phyloP scores from a whole-genome alignment of 2,797 vertebrate species.

The Zenarchopterus dispar region DNA sequence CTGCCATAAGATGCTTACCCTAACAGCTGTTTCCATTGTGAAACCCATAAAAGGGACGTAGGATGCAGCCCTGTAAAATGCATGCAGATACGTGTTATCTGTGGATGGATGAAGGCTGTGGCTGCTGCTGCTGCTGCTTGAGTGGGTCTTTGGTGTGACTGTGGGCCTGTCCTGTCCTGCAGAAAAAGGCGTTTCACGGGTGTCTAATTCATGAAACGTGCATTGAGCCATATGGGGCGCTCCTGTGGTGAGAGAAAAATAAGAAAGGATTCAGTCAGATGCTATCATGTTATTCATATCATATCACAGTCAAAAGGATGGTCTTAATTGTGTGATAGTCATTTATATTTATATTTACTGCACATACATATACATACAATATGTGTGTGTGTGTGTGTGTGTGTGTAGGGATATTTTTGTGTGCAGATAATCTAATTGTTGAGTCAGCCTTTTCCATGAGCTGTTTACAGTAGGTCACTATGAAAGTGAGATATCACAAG shows the following conservation, averaged over 20 bases:
- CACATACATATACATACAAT: too few relatives aligned
- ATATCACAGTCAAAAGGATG: background rate
- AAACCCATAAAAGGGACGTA: conserved; percentile 18
- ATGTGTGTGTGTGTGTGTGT: too few relatives aligned
- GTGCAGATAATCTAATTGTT: background rate
- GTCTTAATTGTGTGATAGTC: too few relatives aligned
- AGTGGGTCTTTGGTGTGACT: conserved; percentile 22
- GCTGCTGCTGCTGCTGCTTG: conserved; percentile 14
- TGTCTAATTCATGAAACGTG: background rate
- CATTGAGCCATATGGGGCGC: conserved; percentile 1
- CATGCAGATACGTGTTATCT: conserved; percentile 1
- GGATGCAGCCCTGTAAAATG: conserved; percentile 1
- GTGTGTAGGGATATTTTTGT: too few relatives aligned
- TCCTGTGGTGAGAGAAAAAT: background rate
- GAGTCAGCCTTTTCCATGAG: background rate
- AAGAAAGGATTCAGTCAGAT: conserved; percentile 6
- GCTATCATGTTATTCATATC: background rate
- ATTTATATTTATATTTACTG: too few relatives aligned
- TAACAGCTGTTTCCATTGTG: conserved; percentile 57
- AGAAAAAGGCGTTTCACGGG: conserved; percentile 62
- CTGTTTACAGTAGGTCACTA: background rate
- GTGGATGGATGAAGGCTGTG: conserved; percentile 28
- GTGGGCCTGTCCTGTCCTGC: conserved; percentile 62
- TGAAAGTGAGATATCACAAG: background rate
- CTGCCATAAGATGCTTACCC: conserved; percentile 44